phyloP scores from a whole-genome alignment of 2,797 vertebrate genomes.

The Florisuga fusca region DNA sequence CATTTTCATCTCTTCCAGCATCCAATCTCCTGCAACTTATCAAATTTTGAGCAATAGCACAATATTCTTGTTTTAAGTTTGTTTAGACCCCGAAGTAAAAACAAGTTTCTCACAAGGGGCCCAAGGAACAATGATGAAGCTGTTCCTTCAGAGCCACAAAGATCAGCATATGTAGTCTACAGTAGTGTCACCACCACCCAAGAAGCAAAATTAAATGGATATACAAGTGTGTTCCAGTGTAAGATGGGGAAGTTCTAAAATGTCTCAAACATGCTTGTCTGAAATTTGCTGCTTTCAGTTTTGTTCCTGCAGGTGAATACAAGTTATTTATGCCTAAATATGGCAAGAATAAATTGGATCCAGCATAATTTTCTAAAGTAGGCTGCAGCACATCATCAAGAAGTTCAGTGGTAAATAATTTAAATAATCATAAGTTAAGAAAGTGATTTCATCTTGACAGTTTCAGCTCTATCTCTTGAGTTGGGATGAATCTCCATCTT shows the following conservation, averaged over 20 bases:
- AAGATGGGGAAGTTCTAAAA: neutral
- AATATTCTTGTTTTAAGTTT: too few relatives aligned
- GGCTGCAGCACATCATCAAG: neutral
- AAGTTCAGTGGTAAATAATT: too few relatives aligned
- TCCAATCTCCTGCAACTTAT: too few relatives aligned
- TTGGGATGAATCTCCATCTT: too few relatives aligned
- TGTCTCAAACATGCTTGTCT: neutral
- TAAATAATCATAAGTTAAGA: too few relatives aligned
- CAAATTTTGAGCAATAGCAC: too few relatives aligned
- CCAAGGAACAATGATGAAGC: too few relatives aligned
- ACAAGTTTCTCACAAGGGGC: too few relatives aligned
- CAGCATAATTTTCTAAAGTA: neutral
- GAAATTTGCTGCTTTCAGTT: neutral
- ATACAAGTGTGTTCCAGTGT: conserved; percentile 48
- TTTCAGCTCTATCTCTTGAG: too few relatives aligned
- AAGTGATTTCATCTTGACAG: too few relatives aligned
- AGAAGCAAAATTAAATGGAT: conserved; percentile 44
- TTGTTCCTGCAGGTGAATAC: neutral
- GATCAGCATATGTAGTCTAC: neutral
- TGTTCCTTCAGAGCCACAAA: neutral
- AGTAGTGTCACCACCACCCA: neutral
- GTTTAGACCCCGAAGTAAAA: too few relatives aligned
- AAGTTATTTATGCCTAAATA: neutral
- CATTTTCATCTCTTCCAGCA: too few relatives aligned
- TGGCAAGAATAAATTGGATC: neutral